Conservation (phyloP, 2,888 invertebrate species). For the Epirrhoe tristata region DNA sequence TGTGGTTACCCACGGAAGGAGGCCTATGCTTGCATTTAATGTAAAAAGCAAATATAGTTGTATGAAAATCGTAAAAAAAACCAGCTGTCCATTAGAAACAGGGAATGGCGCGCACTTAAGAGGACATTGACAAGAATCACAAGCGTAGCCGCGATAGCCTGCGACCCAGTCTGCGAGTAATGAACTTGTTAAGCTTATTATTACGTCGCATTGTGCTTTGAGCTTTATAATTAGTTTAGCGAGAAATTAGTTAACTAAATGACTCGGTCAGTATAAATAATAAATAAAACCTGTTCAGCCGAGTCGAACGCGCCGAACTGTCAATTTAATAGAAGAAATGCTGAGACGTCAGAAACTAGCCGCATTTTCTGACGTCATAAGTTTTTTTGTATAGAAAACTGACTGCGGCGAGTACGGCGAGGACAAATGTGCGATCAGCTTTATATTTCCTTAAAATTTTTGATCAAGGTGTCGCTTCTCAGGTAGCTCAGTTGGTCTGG, state of each 20-base stretch:
- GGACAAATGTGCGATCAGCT: no score
- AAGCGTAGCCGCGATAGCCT: constrained; percentile 61
- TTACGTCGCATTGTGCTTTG: constrained; percentile 30
- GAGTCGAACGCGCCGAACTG: no score
- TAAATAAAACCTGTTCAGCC: no score
- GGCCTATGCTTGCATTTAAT: background rate
- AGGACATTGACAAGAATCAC: constrained; percentile 64
- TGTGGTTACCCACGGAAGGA: no score
- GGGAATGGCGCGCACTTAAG: constrained; percentile 51
- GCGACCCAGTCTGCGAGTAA: constrained; percentile 57
- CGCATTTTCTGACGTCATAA: no score
- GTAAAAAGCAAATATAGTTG: background rate
- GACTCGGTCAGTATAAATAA: background rate
- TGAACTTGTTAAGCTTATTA: constrained; percentile 57
- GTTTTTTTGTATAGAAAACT: no score
- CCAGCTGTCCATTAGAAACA: constrained; percentile 27
- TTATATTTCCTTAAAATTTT: no score
- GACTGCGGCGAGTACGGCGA: no score
- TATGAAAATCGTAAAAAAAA: background rate
- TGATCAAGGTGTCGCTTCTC: no score
- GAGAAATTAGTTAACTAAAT: background rate
- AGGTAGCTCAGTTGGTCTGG: no score
- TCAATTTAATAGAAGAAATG: no score
- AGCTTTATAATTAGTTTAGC: constrained; percentile 8
- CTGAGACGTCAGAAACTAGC: no score